Base-by-base conservation (phyloP, 1,140 invertebrate genomes). In the Nephila pilipes region DNA sequence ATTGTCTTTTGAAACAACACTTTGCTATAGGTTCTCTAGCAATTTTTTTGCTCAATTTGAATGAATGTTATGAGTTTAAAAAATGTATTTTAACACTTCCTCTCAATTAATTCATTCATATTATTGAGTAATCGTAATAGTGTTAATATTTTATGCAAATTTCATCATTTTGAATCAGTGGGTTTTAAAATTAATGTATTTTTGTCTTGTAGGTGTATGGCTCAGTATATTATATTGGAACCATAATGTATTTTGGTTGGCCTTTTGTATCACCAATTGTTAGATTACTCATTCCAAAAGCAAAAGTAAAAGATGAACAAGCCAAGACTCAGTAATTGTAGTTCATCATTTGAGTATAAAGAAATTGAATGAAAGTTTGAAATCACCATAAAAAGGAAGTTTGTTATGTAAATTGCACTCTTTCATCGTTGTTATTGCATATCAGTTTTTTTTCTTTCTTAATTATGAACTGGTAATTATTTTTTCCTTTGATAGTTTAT, bases 161-260 rank as follows among this genome's bases (percentile, higher is more conserved):
- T 46, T 46, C 6, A 46, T 46, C 6, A 10, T 46, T 46, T 46
- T 46, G 46, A 8, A 65, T n/a, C 22, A n/a, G 12, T 65, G 12
- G 8, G 12, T 14, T 65, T 65, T 14, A 46, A 25, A 65, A 65
- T 25, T 65, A 12, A 3, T 65, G n/a, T n/a, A 65, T 65, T 1
- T 63, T 55, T 32, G n/a, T 54, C 65, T 65, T 29, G 18, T 29
- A 92, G 90, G 90, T 87, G 36, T 92, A 92, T 75, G 63, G 90
- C 25, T 85, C 90, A n/a, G 90, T 92, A 8, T 92, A 92, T 58
- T 92, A n/a, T 38, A 55, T 65, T 57, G 90, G 90, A 6, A 81
- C 87, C 46, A 75, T 85, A 36, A 10, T 92, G 8, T 92, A 92
- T 79, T 38, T 87, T 14, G 81, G 81, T n/a, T 92, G 90, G 90